Conservation (phyloP, 2,888 invertebrate genomes). For the Hecatera dysodea region DNA sequence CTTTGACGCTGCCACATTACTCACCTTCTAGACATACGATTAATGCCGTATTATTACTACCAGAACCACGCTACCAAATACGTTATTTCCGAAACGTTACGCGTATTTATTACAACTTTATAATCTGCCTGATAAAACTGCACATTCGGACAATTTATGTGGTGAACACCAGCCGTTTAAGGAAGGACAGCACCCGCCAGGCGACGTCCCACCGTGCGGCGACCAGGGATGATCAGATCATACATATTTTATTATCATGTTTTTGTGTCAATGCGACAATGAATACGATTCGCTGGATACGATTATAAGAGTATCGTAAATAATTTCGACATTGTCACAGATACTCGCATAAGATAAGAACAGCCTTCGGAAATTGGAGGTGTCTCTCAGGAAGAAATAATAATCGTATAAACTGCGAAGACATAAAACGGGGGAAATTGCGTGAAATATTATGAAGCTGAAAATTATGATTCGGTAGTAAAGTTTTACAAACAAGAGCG, state of each 20-base stretch:
- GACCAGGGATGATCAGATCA: constrained; percentile 64
- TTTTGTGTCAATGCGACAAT: constrained; percentile 71
- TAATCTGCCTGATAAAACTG: constrained; percentile 72
- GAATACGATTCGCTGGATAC: constrained; percentile 64
- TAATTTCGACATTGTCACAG: constrained; percentile 54
- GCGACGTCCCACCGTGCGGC: constrained; percentile 49
- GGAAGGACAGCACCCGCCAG: constrained; percentile 30
- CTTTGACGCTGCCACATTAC: constrained; percentile 76
- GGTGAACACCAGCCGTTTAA: constrained; percentile 62
- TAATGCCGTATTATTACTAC: constrained; percentile 55
- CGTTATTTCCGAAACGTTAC: constrained; percentile 55
- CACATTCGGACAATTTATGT: constrained; percentile 71
- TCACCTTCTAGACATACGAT: constrained; percentile 69
- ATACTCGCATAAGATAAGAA: constrained; percentile 51
- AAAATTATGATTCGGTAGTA: constrained; percentile 59
- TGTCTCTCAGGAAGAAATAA: constrained; percentile 35
- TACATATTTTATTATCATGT: constrained; percentile 72
- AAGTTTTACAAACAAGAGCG: constrained; percentile 49
- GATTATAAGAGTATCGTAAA: constrained; percentile 64
- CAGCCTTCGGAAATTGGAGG: constrained; percentile 39
- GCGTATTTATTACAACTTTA: constrained; percentile 70
- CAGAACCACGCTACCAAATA: constrained; percentile 49
- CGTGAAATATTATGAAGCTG: constrained; percentile 59
- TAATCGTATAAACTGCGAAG: constrained; percentile 48
- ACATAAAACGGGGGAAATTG: constrained; percentile 60